A percentile compares a stretch with the other conserved stretches of the same genome.
These are phyloP conservation scores for Drosophila subpulchrella DNA, from an alignment of 1,140 invertebrate genomes.

Conservation along the genomic window DNA sequence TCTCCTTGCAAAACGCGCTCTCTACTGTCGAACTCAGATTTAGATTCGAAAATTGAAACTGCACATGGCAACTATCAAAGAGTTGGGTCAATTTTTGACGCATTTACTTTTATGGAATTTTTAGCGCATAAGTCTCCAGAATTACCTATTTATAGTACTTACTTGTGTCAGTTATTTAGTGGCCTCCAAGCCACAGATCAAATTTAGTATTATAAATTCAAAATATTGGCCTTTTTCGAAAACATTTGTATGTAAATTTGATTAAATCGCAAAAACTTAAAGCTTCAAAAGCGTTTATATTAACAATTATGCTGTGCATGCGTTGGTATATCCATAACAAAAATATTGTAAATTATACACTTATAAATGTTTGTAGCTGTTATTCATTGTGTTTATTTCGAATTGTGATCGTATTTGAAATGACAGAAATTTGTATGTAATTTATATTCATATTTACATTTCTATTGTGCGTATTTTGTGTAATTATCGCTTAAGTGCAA, in stretches of 20 bases:
- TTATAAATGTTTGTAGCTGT: slow-evolving; percentile 65
- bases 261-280: slow-evolving; percentile 69
- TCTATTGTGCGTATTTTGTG: slow-evolving; percentile 71
- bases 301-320: slow-evolving; percentile 59
- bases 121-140: slow-evolving; percentile 60
- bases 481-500: slow-evolving; percentile 69
- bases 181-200: slow-evolving; percentile 54
- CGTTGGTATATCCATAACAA: slow-evolving; percentile 40
- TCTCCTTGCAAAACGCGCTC: slow-evolving; percentile 40
- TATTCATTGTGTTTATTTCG: slow-evolving; percentile 62
- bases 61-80: slow-evolving; percentile 63
- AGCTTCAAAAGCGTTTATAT: slow-evolving; percentile 70
- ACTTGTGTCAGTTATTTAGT: slow-evolving; percentile 36
- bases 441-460: slow-evolving; percentile 65
- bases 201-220: slow-evolving; percentile 67
- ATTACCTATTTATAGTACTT: slow-evolving; percentile 60
- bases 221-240: slow-evolving; percentile 75
- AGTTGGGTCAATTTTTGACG: slow-evolving; percentile 83
- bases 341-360: slow-evolving; percentile 49
- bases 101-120: slow-evolving; percentile 80
- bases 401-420: slow-evolving; percentile 73
- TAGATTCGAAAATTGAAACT: slow-evolving; percentile 29
- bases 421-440: slow-evolving; percentile 57
- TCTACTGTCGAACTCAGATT: slow-evolving; percentile 26
- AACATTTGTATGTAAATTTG: slow-evolving; percentile 66